These are phyloP conservation scores for Sinopyrophorus schimmeli DNA, from an alignment of 2,888 invertebrate species.

Conservation along the genomic window DNA sequence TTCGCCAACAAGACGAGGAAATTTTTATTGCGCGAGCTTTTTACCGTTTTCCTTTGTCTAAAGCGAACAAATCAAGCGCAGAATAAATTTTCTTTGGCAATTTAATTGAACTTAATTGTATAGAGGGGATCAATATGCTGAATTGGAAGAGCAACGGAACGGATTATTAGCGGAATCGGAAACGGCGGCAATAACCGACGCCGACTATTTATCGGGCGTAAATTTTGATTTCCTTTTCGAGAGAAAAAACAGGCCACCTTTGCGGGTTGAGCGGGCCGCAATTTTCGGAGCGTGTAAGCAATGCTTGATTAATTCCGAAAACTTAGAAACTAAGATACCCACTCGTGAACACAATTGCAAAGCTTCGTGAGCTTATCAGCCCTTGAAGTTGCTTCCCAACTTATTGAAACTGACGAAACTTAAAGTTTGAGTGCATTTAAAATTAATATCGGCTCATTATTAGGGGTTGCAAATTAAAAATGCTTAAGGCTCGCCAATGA, in stretches of 20 bases:
- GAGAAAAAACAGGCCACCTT: conserved; percentile 5
- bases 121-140: conserved; percentile 22
- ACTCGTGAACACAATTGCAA: conserved; percentile 8
- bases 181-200: conserved; percentile 24
- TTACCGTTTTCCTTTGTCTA: not conserved
- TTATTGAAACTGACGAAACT: conserved; percentile 15
- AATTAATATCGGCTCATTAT: too few species aligned
- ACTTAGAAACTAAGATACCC: conserved; percentile 9
- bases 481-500: too few species aligned
- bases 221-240: conserved; percentile 23
- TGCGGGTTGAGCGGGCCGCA: not conserved
- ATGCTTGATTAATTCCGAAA: too few species aligned
- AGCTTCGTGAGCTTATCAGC: conserved; percentile 12
- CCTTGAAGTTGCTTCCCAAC: conserved; percentile 10
- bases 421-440: too few species aligned
- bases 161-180: conserved; percentile 25
- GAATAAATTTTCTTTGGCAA: conserved; percentile 17
- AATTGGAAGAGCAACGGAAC: conserved; percentile 19
- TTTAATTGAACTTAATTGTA: conserved; percentile 24
- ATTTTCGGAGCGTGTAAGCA: not conserved
- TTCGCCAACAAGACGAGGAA: too few species aligned
- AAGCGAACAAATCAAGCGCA: conserved; percentile 9
- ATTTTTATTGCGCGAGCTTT: too few species aligned
- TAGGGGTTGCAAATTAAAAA: too few species aligned
- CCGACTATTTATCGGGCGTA: conserved; percentile 24